Evolutionary conservation across 2,888 invertebrate species (phyloP).

Genomic region (Reticulitermes lucifugus): DNA sequence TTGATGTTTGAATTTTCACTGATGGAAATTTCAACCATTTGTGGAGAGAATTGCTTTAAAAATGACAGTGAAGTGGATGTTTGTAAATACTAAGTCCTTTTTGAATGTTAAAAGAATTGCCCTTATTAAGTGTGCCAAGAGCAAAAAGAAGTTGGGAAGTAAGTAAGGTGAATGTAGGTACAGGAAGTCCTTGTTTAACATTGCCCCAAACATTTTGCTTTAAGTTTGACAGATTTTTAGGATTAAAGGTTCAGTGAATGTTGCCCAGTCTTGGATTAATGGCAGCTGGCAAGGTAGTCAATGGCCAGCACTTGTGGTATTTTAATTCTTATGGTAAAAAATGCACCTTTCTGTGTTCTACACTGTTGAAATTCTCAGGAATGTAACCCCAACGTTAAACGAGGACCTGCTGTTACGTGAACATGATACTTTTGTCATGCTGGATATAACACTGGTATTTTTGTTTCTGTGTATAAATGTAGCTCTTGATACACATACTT

Average conservation of each 20-base stretch:
- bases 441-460: background rate
- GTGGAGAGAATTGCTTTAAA: background rate
- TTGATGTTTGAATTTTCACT: background rate
- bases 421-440: background rate
- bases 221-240: background rate
- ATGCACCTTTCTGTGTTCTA: too few relatives aligned
- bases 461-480: background rate
- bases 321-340: too few relatives aligned
- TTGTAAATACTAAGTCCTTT: background rate
- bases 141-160: background rate
- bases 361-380: too few relatives aligned
- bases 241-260: background rate
- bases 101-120: background rate
- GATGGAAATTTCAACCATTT: background rate
- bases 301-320: too few relatives aligned
- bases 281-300: too few relatives aligned
- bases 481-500: background rate
- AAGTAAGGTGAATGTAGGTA: too few relatives aligned
- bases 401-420: background rate
- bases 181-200: too few relatives aligned
- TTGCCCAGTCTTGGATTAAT: too few relatives aligned
- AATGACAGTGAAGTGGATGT: background rate
- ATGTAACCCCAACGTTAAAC: too few relatives aligned
- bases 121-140: background rate
- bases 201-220: too few relatives aligned